phyloP scores from a whole-genome alignment of 2,888 invertebrate genomes.

The Drosophila picticornis region DNA sequence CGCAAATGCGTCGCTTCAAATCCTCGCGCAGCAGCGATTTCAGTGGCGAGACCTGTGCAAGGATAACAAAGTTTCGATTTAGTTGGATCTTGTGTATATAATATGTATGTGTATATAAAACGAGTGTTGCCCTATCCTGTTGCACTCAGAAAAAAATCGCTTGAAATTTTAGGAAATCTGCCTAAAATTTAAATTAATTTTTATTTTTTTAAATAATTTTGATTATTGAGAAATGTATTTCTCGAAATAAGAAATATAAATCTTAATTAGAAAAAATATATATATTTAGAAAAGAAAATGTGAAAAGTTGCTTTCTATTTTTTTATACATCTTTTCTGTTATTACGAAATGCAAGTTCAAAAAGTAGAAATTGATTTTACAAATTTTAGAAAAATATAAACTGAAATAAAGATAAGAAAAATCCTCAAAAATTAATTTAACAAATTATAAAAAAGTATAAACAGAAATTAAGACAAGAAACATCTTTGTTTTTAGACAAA shows the following conservation, averaged over 20 bases:
- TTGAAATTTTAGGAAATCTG: neutral
- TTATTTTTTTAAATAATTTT: neutral
- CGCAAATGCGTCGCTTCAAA: slow-evolving; percentile 92
- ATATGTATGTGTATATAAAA: neutral
- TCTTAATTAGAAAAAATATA: neutral
- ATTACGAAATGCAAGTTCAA: too few species aligned
- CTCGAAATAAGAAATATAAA: neutral
- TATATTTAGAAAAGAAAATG: too few species aligned
- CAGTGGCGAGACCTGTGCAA: slow-evolving; percentile 89
- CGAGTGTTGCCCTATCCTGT: neutral
- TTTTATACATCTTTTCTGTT: too few species aligned
- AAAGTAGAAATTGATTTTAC: too few species aligned
- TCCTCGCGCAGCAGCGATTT: slow-evolving; percentile 94
- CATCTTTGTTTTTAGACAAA: too few species aligned
- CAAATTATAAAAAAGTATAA: too few species aligned
- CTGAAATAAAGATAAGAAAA: too few species aligned
- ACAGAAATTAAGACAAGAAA: too few species aligned
- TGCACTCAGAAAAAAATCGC: neutral
- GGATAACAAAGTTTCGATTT: neutral
- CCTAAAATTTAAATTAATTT: neutral
- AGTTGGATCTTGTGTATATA: neutral
- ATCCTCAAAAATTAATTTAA: too few species aligned
- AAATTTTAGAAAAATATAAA: too few species aligned
- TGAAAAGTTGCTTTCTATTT: too few species aligned
- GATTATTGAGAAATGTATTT: neutral